Conservation (phyloP, 2,797 vertebrate genomes). For the Masticophis lateralis region DNA sequence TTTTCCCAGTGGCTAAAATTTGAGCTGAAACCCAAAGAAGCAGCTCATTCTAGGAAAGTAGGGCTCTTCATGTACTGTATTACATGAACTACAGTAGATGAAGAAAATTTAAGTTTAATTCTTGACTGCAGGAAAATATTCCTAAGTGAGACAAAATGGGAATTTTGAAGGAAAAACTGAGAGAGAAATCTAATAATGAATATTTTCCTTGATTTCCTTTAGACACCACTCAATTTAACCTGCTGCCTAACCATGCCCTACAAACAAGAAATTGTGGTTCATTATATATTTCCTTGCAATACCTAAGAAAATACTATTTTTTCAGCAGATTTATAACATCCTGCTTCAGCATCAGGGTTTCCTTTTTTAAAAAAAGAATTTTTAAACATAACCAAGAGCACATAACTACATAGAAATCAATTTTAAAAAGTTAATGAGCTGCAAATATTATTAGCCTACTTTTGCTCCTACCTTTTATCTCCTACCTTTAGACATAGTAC, state of each 20-base stretch:
- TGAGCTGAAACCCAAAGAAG: not conserved
- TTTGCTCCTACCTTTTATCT: not conserved
- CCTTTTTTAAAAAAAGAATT: not conserved
- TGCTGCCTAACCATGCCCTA: not conserved
- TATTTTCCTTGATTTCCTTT: not conserved
- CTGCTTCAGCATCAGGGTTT: not conserved
- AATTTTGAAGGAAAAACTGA: not conserved
- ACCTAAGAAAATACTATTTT: not conserved
- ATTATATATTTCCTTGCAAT: not conserved
- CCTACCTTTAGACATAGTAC: not conserved
- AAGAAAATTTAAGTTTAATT: not conserved
- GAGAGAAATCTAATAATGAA: not conserved
- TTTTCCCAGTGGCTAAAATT: not conserved
- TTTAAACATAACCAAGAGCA: not conserved
- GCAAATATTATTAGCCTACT: not conserved
- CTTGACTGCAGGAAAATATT: not conserved
- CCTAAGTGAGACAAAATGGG: not conserved
- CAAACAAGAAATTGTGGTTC: not conserved
- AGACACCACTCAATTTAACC: not conserved
- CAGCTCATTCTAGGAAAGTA: not conserved
- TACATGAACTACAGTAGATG: not conserved
- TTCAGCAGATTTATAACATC: not conserved
- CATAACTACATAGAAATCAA: not conserved
- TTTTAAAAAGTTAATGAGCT: not conserved
- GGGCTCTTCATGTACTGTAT: not conserved